phyloP scores from a whole-genome alignment of 2,797 vertebrate species.

The Odontamblyopus lacepedii region DNA sequence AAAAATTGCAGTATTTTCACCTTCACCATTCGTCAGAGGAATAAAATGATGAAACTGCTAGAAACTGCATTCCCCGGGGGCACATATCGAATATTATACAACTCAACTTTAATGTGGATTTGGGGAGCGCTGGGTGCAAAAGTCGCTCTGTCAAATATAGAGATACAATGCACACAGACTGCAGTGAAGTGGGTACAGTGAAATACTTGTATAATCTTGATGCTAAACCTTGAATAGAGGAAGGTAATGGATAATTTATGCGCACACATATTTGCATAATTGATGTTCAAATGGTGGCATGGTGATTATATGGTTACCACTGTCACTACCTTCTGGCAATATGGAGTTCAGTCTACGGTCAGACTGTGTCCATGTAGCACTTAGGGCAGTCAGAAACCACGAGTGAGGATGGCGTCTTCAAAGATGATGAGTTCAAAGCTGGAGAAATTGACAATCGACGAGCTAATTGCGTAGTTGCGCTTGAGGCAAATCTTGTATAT shows the following conservation, averaged over 20 bases:
- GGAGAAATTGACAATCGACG: too few relatives aligned
- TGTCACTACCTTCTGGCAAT: not conserved
- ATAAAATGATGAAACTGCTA: constrained; percentile 10
- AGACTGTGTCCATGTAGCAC: not conserved
- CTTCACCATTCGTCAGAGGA: not conserved
- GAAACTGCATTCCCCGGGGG: not conserved
- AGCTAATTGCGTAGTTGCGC: too few relatives aligned
- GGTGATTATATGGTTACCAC: not conserved
- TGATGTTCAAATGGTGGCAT: constrained; percentile 1
- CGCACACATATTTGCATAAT: not conserved
- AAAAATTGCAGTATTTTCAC: not conserved
- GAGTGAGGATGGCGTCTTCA: not conserved
- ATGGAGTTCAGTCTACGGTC: not conserved
- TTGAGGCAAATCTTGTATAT: too few relatives aligned
- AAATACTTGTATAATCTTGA: not conserved
- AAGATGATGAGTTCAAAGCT: not conserved
- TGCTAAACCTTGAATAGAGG: not conserved
- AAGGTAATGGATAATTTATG: constrained; percentile 4
- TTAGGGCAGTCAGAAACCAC: not conserved
- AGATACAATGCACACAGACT: not conserved
- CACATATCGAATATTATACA: not conserved
- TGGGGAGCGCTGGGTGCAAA: not conserved
- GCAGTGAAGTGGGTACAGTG: not conserved
- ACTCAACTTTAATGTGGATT: constrained; percentile 8
- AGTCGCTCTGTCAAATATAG: not conserved